Evolutionary conservation across 2,888 invertebrate species (phyloP), one percentile per base, ranked within the genome.

Genomic region (Neoaliturus tenellus): DNA sequence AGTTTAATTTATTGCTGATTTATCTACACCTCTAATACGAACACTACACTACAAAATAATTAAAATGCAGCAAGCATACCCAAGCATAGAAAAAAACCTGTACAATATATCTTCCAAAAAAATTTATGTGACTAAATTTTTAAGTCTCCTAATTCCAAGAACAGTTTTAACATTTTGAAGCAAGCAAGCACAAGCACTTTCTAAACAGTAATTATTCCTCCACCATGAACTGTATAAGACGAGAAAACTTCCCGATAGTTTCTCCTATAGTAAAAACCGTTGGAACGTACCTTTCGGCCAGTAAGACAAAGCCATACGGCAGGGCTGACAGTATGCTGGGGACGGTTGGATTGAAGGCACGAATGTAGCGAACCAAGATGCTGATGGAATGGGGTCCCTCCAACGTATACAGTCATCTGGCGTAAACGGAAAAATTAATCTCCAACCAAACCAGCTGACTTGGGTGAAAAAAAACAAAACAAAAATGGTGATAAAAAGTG

Each of bases 281-380:
- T 31, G 62, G n/a, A 31, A 62, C 62, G 31, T 62, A 62, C 62
- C 62, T 62, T 62, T 62, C 62, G 62, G 62, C 62, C 62, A 62
- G 31, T 62, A 62, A 6, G 62, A 62, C 31, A 62, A 28, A 28
- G 62, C 5, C 62, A 62, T 62, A 62, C 25, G 20, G 51, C 14
- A 28, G 4, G 28, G 51, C 51, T 51, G 51, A 23, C 6, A 23
- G 51, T 12, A 12, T 14, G 62, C 31, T 4, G 5, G 31, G 62
- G 28, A 3, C 5, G 1, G 51, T 20, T 1, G 14, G 51, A 23
- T 51, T 31, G 31, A 31, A 28, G 10, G 25, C 28, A 31, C 51
- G 31, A 62, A 20, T 31, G 25, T 12, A 31, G 28, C 31, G 17
- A 62, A 28, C 28, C 2, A 1, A 31, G 62, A 1, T 62, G 28